Base-by-base conservation (phyloP, 2,797 vertebrate genomes). In the Poecilia gillii region DNA sequence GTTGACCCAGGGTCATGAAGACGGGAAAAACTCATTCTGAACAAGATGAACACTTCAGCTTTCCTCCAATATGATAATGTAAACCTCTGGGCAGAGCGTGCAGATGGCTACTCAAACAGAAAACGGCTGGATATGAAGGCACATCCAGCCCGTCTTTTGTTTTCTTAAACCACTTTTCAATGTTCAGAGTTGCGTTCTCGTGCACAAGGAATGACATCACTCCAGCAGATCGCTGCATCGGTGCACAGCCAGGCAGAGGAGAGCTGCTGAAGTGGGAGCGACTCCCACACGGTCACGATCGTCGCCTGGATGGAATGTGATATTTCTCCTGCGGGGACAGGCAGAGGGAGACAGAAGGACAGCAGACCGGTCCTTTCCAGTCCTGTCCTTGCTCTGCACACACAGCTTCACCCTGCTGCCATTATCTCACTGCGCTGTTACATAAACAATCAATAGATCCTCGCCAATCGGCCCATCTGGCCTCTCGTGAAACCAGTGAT, bases 371-470 rank as follows among this genome's bases (percentile, higher is more conserved):
- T 8, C n/a, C 23, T 39, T 49, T 81, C 41, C 49, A 11, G 47
- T 33, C 12, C 49, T 74, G 57, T 41, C 78, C 28, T 76, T 74
- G 68, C 45, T 6, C 73, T 79, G 36, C 46, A 13, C n/a, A 39
- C 9, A 45, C 8, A 31, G 16, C 47, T 49, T 84, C 45, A 31
- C 76, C 80, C 68, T 20, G 39, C 76, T 78, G 75, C 72, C 49
- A 82, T 82, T 64, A 85, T 45, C 76, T 75, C 84, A 81, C 47
- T 74, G 43, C 8, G 64, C 18, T 66, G 79, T 92, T 94, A 90
- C 11, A 86, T 92, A 78, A 81, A 33, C 49, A 78, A 90, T 94
- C 88, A 45, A 92, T 92, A 73, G 1, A 74, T 72, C 62, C 78
- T 49, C 6, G 64, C 83, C 75, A 84, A 84, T 64, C 25, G 36